phyloP scores from a whole-genome alignment of 2,888 invertebrate species.

The Rotaria socialis region DNA sequence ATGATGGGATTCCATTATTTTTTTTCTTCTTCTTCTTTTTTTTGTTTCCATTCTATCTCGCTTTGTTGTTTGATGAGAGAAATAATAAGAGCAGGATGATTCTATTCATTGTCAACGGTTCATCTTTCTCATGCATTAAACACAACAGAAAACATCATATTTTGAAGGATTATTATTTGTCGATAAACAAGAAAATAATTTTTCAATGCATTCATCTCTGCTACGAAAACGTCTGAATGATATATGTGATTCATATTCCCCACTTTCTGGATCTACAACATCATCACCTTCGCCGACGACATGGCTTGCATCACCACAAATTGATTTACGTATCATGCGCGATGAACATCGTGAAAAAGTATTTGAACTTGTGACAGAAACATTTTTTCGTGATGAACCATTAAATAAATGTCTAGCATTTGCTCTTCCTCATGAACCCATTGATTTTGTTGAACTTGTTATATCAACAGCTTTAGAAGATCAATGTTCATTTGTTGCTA shows the following conservation, averaged over 20 bases:
- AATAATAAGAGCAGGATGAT: not conserved
- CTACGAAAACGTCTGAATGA: not conserved
- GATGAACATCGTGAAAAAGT: conserved; percentile 7
- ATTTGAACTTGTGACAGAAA: not conserved
- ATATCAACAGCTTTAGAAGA: not conserved
- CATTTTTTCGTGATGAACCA: conserved; percentile 36
- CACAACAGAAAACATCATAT: too few relatives aligned
- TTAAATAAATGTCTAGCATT: conserved; percentile 24
- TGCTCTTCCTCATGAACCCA: not conserved
- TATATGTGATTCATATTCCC: not conserved
- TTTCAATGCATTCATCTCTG: not conserved
- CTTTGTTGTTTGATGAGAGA: not conserved
- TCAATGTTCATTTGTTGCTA: conserved; percentile 34
- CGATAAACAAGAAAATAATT: too few relatives aligned
- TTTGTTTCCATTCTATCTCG: not conserved
- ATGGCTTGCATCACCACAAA: not conserved
- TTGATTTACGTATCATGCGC: not conserved
- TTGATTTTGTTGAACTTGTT: not conserved
- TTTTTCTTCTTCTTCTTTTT: not conserved
- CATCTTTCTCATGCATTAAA: not conserved
- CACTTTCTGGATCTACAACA: not conserved
- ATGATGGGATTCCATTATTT: not conserved
- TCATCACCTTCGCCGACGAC: not conserved
- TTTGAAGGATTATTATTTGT: too few relatives aligned
- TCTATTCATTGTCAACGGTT: not conserved